A percentile compares a stretch with the other conserved stretches of the same genome.
phyloP scores from a whole-genome alignment of 2,888 invertebrate species.

The Drosophila sordidula region DNA sequence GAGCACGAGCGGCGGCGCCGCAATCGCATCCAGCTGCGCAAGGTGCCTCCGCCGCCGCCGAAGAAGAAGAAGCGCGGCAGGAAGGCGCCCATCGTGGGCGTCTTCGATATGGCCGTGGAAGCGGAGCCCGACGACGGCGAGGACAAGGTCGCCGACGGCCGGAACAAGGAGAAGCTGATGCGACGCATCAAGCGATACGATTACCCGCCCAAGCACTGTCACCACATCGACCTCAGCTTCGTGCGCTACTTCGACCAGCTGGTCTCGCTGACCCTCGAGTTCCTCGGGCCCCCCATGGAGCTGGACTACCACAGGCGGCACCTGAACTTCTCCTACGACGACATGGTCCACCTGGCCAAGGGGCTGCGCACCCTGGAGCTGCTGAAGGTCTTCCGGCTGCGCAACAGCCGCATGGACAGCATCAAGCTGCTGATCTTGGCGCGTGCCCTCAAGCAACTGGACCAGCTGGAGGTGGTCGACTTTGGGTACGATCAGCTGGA shows the following conservation, averaged over 20 bases:
- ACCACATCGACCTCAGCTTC: slow-evolving; percentile 78
- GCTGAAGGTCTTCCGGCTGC: slow-evolving; percentile 73
- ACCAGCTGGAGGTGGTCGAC: slow-evolving; percentile 69
- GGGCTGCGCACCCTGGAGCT: slow-evolving; percentile 60
- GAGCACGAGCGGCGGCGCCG: slow-evolving; percentile 37
- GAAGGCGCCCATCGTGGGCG: slow-evolving; percentile 19
- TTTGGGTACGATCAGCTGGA: slow-evolving; percentile 74
- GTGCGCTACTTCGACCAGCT: slow-evolving; percentile 69
- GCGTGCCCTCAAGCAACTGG: slow-evolving; percentile 55
- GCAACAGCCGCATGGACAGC: slow-evolving; percentile 78
- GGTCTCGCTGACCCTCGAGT: slow-evolving; percentile 71
- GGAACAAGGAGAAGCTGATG: slow-evolving; percentile 61
- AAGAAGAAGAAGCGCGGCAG: slow-evolving; percentile 4
- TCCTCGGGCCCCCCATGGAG: slow-evolving; percentile 71
- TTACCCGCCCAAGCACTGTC: slow-evolving; percentile 77
- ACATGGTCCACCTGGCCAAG: slow-evolving; percentile 67
- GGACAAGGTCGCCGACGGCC: slow-evolving; percentile 50
- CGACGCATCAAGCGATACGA: slow-evolving; percentile 43
- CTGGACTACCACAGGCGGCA: slow-evolving; percentile 72
- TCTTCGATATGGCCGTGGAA: slow-evolving; percentile 59
- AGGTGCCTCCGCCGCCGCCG: background rate
- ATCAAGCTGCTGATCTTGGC: slow-evolving; percentile 68
- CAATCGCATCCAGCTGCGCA: slow-evolving; percentile 13
- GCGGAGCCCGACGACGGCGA: slow-evolving; percentile 63
- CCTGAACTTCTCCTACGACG: slow-evolving; percentile 76